A percentile compares a stretch with the other conserved stretches of the same genome.
phyloP scores from a whole-genome alignment of 2,797 vertebrate genomes.

The Poecilia gillii region DNA sequence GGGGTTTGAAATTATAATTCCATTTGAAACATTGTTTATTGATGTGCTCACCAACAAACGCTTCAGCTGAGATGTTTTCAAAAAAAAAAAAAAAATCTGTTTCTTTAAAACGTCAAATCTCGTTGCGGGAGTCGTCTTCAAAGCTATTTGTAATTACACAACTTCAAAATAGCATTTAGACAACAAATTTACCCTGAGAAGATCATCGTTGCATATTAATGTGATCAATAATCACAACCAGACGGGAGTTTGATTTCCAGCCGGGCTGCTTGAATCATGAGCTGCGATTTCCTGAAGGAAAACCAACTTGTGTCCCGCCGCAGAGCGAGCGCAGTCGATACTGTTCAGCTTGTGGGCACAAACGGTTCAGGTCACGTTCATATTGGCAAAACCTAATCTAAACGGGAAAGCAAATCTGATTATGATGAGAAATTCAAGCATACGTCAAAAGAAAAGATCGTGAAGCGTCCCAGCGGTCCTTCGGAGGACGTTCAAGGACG shows the following conservation, averaged over 20 bases:
- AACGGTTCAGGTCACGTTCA: constrained; percentile 42
- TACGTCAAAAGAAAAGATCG: constrained; percentile 55
- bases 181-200: constrained; percentile 70
- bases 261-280: constrained; percentile 40
- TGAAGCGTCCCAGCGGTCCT: constrained; percentile 46
- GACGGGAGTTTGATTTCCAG: constrained; percentile 60
- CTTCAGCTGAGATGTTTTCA: constrained; percentile 63
- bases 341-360: constrained; percentile 7
- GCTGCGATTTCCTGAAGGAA: constrained; percentile 27
- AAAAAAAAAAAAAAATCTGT: constrained; percentile 33
- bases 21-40: constrained; percentile 63
- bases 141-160: constrained; percentile 66
- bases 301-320: constrained; percentile 10
- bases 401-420: constrained; percentile 59
- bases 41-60: constrained; percentile 73
- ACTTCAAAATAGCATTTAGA: constrained; percentile 74
- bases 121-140: constrained; percentile 64
- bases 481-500: constrained; percentile 50
- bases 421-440: constrained; percentile 46
- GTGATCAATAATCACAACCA: constrained; percentile 72
- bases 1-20: constrained; percentile 62
- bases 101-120: constrained; percentile 69
- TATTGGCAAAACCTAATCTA: constrained; percentile 49
- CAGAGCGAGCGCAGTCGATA: constrained; percentile 2
- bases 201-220: constrained; percentile 74